phyloP scores from a whole-genome alignment of 2,797 vertebrate species.

The Tokudaia tokunoshimensis region DNA sequence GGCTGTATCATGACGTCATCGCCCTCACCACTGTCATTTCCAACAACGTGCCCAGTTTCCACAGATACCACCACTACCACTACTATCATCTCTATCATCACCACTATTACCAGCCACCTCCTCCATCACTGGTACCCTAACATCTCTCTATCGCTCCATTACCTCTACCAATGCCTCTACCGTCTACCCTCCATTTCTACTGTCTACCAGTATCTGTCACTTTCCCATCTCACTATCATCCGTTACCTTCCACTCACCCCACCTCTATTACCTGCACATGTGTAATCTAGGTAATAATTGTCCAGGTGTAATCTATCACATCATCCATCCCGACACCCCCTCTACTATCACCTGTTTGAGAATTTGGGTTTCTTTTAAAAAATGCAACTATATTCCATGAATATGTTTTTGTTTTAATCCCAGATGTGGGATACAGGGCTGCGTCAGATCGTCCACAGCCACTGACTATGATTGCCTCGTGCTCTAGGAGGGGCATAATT shows the following conservation, averaged over 20 bases:
- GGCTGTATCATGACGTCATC: background rate
- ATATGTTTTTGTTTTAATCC: background rate
- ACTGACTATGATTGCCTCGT: background rate
- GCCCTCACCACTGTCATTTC: background rate
- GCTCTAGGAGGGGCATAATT: background rate
- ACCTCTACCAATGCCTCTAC: background rate
- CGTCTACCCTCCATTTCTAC: background rate
- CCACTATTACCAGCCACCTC: background rate
- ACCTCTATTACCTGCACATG: background rate
- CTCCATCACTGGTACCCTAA: background rate
- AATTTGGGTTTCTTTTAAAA: background rate
- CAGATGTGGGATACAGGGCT: background rate
- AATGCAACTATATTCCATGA: background rate
- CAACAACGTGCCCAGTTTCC: background rate
- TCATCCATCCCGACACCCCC: background rate
- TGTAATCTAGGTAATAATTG: too few relatives aligned
- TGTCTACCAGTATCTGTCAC: background rate
- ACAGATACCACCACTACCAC: too few relatives aligned
- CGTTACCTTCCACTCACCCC: background rate
- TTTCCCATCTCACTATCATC: background rate
- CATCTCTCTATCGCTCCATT: background rate
- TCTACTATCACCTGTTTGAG: background rate
- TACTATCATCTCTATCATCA: background rate
- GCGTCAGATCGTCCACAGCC: background rate
- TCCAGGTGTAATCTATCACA: background rate